phyloP scores from a whole-genome alignment of 2,113 vertebrate species.

The Elephas maximus region DNA sequence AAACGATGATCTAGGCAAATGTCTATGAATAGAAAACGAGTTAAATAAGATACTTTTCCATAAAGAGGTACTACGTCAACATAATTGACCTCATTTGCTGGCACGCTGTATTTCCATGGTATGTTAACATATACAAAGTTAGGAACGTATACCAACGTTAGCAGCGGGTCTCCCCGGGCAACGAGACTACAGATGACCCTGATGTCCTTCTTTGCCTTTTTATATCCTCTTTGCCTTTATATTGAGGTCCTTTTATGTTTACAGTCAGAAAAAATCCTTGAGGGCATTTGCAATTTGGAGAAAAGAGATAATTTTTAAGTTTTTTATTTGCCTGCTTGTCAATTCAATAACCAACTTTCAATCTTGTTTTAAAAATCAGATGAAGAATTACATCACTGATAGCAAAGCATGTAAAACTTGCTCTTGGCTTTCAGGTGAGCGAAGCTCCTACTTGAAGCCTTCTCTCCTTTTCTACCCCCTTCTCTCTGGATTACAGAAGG shows the following conservation, averaged over 20 bases:
- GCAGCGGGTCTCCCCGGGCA: background rate
- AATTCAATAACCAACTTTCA: background rate
- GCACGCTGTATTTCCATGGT: background rate
- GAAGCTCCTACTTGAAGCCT: background rate
- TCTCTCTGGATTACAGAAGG: background rate
- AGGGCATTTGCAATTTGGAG: background rate
- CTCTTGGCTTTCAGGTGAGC: background rate
- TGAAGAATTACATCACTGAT: background rate
- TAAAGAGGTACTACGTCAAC: background rate
- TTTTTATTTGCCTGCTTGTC: background rate
- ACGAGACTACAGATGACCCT: background rate
- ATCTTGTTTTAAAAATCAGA: background rate
- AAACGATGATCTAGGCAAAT: background rate
- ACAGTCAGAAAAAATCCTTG: background rate
- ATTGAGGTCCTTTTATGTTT: background rate
- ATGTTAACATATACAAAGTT: background rate
- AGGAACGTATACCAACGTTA: background rate
- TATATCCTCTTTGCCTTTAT: background rate
- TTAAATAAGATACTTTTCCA: background rate
- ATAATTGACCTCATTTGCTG: background rate
- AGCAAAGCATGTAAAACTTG: background rate
- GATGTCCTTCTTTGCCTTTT: background rate
- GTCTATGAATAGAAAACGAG: background rate
- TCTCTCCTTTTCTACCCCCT: background rate
- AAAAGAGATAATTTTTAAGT: background rate